Base-by-base conservation (phyloP, 2,888 invertebrate genomes). In the Drosophila mettleri region DNA sequence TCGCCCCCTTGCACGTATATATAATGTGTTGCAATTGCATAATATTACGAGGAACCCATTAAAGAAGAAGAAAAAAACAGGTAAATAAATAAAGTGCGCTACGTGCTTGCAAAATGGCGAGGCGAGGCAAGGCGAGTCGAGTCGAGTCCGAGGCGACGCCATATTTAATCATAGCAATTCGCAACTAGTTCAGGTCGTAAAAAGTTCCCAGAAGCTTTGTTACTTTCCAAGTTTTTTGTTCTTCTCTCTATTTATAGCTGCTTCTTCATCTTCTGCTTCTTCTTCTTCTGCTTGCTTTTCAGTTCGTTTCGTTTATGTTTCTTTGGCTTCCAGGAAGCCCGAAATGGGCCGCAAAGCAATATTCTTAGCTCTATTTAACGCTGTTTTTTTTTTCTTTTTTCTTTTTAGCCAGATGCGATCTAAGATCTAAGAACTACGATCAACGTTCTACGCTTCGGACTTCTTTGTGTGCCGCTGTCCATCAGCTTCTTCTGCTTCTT, bases 301-400 rank as follows among this genome's bases (percentile, higher is more conserved):
- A 8, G 24, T 41, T n/a, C n/a, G 41, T 22, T 41, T 36, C 46
- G 29, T 18, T 45, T 31, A 14, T 46, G 33, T 14, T 33, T 24
- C 5, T 59, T 18, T 39, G 31, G 48, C 2, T 63, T 63, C 63
- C 43, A 12, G 41, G 63, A 63, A 51, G 22, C 62, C 16, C 16
- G 41, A 63, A 63, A 61, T 14, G 62, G 62, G 62, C 41, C 48
- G 29, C 48, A 62, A 61, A 65, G 46, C 46, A 49, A 62, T 62
- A 48, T 61, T 62, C 62, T 62, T 61, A 62, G 62, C 63, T 51
- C 51, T 51, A 51, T 62, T 62, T 51, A 62, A 62, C 41, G 34
- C 62, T 43, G 34, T 29, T 34, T 16, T 27, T n/a, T 59, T 43
- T 29, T 29, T 5, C 36, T 29, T 29, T 34, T 16, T 27, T n/a